Evolutionary conservation across 2,888 invertebrate genomes (phyloP), one percentile per base, ranked within the genome.

Genomic region (Cryptus viduatorius): DNA sequence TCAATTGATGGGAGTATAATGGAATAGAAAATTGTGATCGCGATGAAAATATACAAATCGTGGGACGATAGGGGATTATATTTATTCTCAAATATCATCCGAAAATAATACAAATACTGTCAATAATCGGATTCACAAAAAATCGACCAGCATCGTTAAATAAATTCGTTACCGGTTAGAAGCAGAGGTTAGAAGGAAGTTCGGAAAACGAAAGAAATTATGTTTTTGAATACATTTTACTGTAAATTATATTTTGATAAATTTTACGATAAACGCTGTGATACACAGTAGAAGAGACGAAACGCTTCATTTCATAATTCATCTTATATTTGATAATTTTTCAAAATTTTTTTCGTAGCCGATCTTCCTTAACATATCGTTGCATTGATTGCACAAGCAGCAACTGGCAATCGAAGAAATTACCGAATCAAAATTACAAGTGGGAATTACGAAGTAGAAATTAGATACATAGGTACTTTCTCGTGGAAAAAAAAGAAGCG

Each of bases 401-500:
- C 37, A 37, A 37, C 37, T 37, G 37, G 37, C 37, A 37, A 37
- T 37, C 37, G 8, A 1, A 37, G 37, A 37, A 37, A 37, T 37
- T 4, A 37, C 8, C 37, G 37, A 37, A 37, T 37, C 7, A 37
- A 37, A 37, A 37, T 37, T 53, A 61, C 31, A 31, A 61, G 14
- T 29, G 1, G 61, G 3, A 31, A 14, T n/a, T n/a, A n/a, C n/a
- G n/a, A 31, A 61, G 14, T 29, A 4, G 61, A 7, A 31, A 14
- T 14, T 61, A 67, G 64, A 59, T 37, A 10, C 37, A 16, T 42
- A n/a, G 44, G 14, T 1, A 69, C 37, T 8, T 59, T 56, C 14
- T 31, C 31, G 78, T 69, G 46, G 71, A 72, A 56, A 71, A 64
- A 56, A 71, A 24, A 56, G 59, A 67, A 69, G 80, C 78, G 68